Evolutionary conservation across 2,888 invertebrate genomes (phyloP).

Genomic region (Neuroscelio doddi): DNA sequence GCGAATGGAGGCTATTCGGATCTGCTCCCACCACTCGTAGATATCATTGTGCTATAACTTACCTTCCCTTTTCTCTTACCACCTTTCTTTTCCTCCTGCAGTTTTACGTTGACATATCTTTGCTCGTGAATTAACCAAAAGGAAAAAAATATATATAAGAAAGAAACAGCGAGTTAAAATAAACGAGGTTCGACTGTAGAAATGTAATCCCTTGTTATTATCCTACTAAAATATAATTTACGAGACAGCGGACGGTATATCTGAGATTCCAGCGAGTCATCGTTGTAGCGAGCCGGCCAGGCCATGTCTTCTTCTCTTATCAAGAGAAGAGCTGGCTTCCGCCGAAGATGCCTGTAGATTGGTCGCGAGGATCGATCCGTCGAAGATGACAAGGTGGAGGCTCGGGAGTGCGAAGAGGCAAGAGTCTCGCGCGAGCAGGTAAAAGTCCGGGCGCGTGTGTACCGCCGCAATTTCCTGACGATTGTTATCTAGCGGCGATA

Average conservation of each 20-base stretch:
- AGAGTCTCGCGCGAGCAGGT: slow-evolving; percentile 19
- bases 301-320: slow-evolving; percentile 9
- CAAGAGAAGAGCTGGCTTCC: slow-evolving; percentile 10
- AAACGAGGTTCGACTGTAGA: not conserved
- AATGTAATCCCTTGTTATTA: slow-evolving; percentile 4
- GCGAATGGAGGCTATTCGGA: too few relatives aligned
- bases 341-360: slow-evolving; percentile 11
- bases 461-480: slow-evolving; percentile 59
- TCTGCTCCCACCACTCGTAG: too few relatives aligned
- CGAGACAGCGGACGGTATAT: slow-evolving; percentile 9
- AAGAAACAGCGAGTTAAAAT: too few relatives aligned
- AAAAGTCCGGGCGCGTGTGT: slow-evolving; percentile 58
- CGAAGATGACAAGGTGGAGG: slow-evolving; percentile 9
- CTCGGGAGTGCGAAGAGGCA: not conserved
- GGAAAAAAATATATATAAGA: too few relatives aligned
- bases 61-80: too few relatives aligned
- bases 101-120: too few relatives aligned
- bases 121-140: too few relatives aligned
- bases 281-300: slow-evolving; percentile 6
- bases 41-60: too few relatives aligned
- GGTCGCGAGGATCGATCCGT: slow-evolving; percentile 4
- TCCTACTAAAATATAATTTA: slow-evolving; percentile 1
- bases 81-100: too few relatives aligned
- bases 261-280: not conserved
- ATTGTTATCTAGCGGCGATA: slow-evolving; percentile 67